Evolutionary conservation across 1,140 invertebrate species (phyloP), one percentile per base, ranked within the genome.

Genomic region (Asobara japonica): DNA sequence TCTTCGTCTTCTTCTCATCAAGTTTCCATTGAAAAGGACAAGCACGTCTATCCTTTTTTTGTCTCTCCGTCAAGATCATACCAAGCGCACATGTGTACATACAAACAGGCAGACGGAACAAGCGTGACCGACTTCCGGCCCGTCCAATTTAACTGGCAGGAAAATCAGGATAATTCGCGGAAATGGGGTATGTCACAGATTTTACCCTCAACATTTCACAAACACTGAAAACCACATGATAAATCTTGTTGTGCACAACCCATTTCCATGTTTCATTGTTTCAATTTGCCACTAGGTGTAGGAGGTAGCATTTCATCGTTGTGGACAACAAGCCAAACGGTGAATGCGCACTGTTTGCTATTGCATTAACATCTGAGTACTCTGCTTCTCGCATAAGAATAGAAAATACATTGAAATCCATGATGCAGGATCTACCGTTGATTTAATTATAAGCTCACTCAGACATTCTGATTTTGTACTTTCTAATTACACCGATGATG

Each of bases 181-280:
- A 41, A 72, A 76, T 71, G 18, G 36, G 36, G 60, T 65, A 74
- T 56, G 77, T 72, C 74, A 72, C 72, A 74, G 74, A 74, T 72
- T 62, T 65, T 45, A 51, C 10, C 29, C 65, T 33, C 20, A 18
- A 7, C 18, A 20, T 27, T 30, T 16, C 38, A 16, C 60, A 56
- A 36, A 10, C 20, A 45, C 60, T 36, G 18, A 22, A 20, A 16
- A 31, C 36, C 60, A 62, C 31, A 13, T 51, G 8, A 25, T 51
- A 51, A 51, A 51, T 51, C 45, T 51, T 3, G 45, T 51, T 20
- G 36, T 11, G 18, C 45, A 51, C 45, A 3, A 18, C 4, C 8
- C 45, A 51, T 51, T 51, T 1, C 45, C 2, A 20, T 51, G 45
- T 20, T 51, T 51, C 45, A 51, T 51, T 51, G 45, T 51, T 51